phyloP scores from a whole-genome alignment of 2,888 invertebrate genomes.

The Drepanosiphum platanoidis region DNA sequence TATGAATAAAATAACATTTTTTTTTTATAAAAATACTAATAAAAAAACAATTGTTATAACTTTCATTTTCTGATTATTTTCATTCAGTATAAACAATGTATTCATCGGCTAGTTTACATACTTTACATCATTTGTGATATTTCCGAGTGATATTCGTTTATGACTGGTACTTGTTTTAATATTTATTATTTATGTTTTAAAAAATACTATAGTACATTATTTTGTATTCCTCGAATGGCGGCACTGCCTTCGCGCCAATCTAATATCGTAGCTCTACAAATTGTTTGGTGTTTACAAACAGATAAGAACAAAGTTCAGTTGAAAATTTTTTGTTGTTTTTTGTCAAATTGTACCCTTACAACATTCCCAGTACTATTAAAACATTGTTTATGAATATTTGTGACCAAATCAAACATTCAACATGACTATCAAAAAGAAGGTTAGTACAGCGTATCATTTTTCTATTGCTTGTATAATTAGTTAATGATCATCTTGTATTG shows the following conservation, averaged over 20 bases:
- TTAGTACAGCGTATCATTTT: neutral
- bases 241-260: slow-evolving; percentile 1
- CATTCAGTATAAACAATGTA: too few species aligned
- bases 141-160: too few species aligned
- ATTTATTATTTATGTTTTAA: too few species aligned
- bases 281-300: slow-evolving; percentile 61
- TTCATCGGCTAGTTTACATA: too few species aligned
- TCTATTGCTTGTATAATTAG: too few species aligned
- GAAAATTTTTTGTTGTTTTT: slow-evolving; percentile 11
- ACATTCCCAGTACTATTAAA: neutral
- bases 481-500: neutral
- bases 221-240: neutral
- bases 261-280: slow-evolving; percentile 3
- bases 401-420: neutral
- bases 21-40: too few species aligned
- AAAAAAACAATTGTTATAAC: too few species aligned
- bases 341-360: neutral
- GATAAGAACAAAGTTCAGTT: slow-evolving; percentile 29
- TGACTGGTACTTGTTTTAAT: too few species aligned
- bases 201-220: neutral
- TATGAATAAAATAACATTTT: too few species aligned
- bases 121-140: too few species aligned
- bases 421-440: slow-evolving; percentile 63
- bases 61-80: too few species aligned
- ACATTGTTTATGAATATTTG: neutral